phyloP scores from a whole-genome alignment of 92 coral and sea anemone species.

The Hydrozoanthus gracilis region DNA sequence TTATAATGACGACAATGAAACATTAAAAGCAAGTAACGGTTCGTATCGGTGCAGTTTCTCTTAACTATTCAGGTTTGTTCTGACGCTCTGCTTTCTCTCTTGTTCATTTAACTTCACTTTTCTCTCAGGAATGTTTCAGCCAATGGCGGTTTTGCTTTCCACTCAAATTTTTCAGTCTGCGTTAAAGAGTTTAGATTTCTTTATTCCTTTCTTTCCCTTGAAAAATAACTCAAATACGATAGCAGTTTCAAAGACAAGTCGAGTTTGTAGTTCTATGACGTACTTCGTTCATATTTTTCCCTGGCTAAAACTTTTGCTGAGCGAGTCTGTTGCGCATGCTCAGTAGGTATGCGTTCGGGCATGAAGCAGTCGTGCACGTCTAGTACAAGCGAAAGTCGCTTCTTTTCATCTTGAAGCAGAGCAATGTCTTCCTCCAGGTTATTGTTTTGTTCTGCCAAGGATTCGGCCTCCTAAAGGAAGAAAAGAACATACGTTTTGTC shows the following conservation, averaged over 20 bases:
- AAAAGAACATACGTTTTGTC: not conserved
- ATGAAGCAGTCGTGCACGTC: slow-evolving; percentile 11
- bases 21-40: too few species aligned
- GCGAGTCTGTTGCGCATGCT: not conserved
- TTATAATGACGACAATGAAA: too few species aligned
- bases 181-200: too few species aligned
- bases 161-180: too few species aligned
- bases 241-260: not conserved
- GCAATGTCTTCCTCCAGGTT: slow-evolving; percentile 38
- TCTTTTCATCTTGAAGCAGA: slow-evolving; percentile 28
- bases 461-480: slow-evolving; percentile 19
- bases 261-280: not conserved
- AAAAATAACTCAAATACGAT: not conserved
- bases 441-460: slow-evolving; percentile 36
- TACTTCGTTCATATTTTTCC: not conserved
- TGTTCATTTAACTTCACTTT: too few species aligned
- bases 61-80: too few species aligned
- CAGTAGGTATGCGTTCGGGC: slow-evolving; percentile 5
- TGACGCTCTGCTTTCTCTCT: too few species aligned
- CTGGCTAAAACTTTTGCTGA: not conserved
- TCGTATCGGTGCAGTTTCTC: too few species aligned
- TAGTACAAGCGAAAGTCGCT: slow-evolving; percentile 29
- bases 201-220: too few species aligned
- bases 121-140: too few species aligned
- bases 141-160: too few species aligned